Conservation (phyloP, 2,113 vertebrate genomes). For the Mustelus asterias region DNA sequence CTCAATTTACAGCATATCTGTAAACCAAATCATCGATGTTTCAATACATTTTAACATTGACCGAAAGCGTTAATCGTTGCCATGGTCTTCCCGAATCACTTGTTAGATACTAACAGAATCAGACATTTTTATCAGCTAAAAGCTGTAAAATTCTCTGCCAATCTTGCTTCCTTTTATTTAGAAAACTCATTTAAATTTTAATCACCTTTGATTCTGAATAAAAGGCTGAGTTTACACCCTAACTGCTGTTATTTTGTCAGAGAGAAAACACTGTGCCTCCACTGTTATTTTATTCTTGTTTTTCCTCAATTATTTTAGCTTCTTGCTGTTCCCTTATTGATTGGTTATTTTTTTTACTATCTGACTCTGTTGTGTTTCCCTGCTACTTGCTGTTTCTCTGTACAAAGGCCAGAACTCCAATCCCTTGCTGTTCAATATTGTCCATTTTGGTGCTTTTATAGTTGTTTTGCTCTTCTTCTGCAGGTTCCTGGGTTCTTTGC, state of each 20-base stretch:
- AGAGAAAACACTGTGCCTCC: background rate
- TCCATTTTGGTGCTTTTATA: background rate
- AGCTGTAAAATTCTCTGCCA: background rate
- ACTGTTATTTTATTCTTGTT: background rate
- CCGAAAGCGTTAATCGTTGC: background rate
- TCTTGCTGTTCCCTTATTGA: background rate
- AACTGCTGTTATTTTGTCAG: background rate
- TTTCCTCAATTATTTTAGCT: background rate
- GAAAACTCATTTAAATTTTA: background rate
- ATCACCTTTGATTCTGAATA: background rate
- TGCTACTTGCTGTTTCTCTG: background rate
- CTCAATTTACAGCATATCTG: background rate
- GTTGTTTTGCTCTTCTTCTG: background rate
- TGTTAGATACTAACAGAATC: background rate
- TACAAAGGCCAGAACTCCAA: no score
- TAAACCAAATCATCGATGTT: background rate
- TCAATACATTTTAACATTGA: background rate
- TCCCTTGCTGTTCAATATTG: background rate
- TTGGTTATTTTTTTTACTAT: no score
- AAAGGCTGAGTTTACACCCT: background rate
- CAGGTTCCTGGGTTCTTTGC: background rate
- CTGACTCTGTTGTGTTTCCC: background rate
- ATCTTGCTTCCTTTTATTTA: background rate
- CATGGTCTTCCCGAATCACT: background rate
- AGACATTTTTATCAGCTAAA: background rate